Base-by-base conservation (phyloP, 2,797 vertebrate species). In the Arremon aurantiirostris region DNA sequence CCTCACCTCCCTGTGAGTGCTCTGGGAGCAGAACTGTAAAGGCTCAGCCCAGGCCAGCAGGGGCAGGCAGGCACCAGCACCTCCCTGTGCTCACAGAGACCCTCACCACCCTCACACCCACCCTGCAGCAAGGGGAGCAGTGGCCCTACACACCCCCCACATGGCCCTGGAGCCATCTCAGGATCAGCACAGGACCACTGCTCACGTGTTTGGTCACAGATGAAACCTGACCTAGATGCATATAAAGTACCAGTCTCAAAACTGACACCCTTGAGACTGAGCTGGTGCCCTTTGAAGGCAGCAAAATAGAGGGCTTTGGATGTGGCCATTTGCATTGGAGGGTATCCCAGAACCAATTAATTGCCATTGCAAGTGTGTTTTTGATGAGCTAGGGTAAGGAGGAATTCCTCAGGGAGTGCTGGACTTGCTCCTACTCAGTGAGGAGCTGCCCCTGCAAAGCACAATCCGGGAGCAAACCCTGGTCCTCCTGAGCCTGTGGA, bases 211-310 rank as follows among this genome's bases (percentile, higher is more conserved):
- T 86, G 93, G 91, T 80, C 89, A 90, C 77, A 93, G 82, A 90
- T 57, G 28, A 94, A 88, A 79, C 65, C 82, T 57, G 91, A 96
- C 94, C 96, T 84, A 97, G 91, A 94, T 96, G 73, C 95, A 97
- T 94, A 94, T 86, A 94, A 97, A 95, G 73, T 78, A 90, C 37
- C 59, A 88, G 56, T 46, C 85, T 94, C 83, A 78, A 76, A 90
- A 93, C 53, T 41, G 91, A 79, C 80, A 66, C 63, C 52, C 72
- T 77, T 27, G 89, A 93, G 89, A 90, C 63, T 73, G 21, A 86
- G 66, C 49, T 39, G 77, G 44, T 94, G 66, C 85, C 89, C 80
- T 94, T 90, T 94, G 87, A 96, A 90, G 70, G 57, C 77, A 71
- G 72, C 15, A 76, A 75, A 94, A 96, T 3, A 94, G 85, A 86